Conservation (phyloP, 2,797 vertebrate genomes). For the Xerus rutilus region DNA sequence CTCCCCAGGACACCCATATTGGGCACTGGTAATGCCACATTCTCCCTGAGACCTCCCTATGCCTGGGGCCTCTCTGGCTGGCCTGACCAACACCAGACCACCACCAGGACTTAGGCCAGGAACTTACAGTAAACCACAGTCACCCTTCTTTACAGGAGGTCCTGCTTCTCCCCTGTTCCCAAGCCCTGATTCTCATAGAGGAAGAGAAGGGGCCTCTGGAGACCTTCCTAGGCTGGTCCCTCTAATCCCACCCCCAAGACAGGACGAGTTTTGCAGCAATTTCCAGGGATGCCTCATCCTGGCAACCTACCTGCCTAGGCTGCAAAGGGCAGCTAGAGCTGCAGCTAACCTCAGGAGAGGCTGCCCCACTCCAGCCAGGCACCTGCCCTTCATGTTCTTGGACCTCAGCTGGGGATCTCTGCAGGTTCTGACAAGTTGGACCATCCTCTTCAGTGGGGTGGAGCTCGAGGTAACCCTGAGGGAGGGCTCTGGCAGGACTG, state of each 20-base stretch:
- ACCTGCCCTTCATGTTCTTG: constrained; percentile 39
- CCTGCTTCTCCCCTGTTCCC: neutral
- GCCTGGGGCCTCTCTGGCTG: constrained; percentile 47
- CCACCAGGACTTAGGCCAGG: constrained; percentile 70
- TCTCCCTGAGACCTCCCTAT: neutral
- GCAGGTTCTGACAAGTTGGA: constrained; percentile 57
- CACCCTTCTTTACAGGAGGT: constrained; percentile 82
- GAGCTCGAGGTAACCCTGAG: constrained; percentile 23
- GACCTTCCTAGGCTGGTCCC: neutral
- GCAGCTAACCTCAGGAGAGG: neutral
- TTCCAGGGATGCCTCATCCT: constrained; percentile 16
- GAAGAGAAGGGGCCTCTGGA: neutral
- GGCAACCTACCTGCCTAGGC: neutral
- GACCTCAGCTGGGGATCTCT: constrained; percentile 60
- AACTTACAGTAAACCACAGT: constrained; percentile 86
- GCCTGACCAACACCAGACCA: constrained; percentile 55
- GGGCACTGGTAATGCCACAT: neutral
- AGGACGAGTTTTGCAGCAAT: neutral
- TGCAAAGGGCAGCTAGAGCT: constrained; percentile 27
- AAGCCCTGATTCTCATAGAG: neutral
- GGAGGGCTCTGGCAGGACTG: neutral
- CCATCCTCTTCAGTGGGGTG: neutral
- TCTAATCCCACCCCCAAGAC: neutral
- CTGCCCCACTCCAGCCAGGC: constrained; percentile 54
- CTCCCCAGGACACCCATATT: neutral